phyloP scores from a whole-genome alignment of 2,888 invertebrate species.

The Polydrusus tereticollis region DNA sequence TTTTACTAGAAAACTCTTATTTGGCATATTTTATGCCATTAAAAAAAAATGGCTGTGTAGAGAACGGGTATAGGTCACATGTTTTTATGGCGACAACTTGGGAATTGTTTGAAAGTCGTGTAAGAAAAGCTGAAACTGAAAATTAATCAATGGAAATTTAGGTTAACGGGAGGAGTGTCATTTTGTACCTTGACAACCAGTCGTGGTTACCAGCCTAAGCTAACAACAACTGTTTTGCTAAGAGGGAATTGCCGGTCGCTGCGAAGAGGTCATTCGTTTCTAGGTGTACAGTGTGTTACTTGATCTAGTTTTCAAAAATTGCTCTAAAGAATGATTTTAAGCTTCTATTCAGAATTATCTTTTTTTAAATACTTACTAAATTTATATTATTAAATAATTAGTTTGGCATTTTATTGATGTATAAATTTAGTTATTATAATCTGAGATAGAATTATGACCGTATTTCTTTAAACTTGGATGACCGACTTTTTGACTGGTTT shows the following conservation, averaged over 20 bases:
- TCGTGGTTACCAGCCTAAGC: not conserved
- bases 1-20: conserved; percentile 72
- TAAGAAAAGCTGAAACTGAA: conserved; percentile 9
- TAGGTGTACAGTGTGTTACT: no score
- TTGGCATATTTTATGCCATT: conserved; percentile 54
- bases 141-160: conserved; percentile 38
- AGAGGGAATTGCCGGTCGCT: not conserved
- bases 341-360: no score
- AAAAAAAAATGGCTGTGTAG: not conserved
- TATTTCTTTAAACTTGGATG: not conserved
- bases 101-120: not conserved
- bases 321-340: no score
- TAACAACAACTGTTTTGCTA: conserved; percentile 2
- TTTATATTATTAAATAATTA: no score
- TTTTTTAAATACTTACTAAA: no score
- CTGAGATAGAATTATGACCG: not conserved
- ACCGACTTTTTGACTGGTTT: conserved; percentile 11
- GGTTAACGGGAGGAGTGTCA: conserved; percentile 38
- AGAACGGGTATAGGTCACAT: conserved; percentile 1
- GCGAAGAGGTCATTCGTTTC: not conserved
- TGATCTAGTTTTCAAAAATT: no score
- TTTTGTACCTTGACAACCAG: conserved; percentile 41
- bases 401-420: no score
- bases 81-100: not conserved
- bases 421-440: no score